These are phyloP conservation scores for Aspiorhynchus laticeps DNA, from an alignment of 2,113 vertebrate genomes.

Conservation along the genomic window DNA sequence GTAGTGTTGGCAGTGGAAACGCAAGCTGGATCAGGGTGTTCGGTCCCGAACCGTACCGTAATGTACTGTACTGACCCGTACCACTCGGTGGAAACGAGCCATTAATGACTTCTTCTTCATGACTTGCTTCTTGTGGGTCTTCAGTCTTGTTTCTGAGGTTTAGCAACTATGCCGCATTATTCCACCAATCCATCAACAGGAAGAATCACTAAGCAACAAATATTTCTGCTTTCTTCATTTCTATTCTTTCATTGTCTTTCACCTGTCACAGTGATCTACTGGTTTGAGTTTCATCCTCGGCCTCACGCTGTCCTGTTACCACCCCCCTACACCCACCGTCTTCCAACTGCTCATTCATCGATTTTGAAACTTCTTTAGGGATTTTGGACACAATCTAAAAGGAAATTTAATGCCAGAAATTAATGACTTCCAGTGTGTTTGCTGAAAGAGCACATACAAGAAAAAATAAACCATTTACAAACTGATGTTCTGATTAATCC, in stretches of 20 bases:
- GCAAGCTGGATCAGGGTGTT: too few species aligned
- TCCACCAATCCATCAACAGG: neutral
- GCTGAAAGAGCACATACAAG: conserved; percentile 28
- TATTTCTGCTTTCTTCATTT: neutral
- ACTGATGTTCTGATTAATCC: conserved; percentile 6
- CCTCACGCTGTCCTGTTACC: neutral
- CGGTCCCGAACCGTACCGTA: too few species aligned
- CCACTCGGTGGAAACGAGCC: too few species aligned
- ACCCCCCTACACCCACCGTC: neutral
- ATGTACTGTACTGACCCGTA: too few species aligned
- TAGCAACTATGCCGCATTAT: neutral
- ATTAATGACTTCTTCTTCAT: neutral
- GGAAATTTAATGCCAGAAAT: conserved; percentile 42
- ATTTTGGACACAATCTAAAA: conserved; percentile 32
- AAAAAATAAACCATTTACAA: conserved; percentile 1
- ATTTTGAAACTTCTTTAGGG: conserved; percentile 46
- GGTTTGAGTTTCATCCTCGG: neutral
- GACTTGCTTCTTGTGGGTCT: neutral
- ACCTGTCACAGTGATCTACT: conserved; percentile 32
- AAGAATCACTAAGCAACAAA: neutral
- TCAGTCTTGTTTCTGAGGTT: neutral
- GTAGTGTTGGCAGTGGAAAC: too few species aligned
- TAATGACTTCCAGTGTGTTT: conserved; percentile 33
- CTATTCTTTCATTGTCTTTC: neutral
- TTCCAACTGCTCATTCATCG: conserved; percentile 30